phyloP scores from a whole-genome alignment of 2,888 invertebrate species.

The Agonum fuliginosum region DNA sequence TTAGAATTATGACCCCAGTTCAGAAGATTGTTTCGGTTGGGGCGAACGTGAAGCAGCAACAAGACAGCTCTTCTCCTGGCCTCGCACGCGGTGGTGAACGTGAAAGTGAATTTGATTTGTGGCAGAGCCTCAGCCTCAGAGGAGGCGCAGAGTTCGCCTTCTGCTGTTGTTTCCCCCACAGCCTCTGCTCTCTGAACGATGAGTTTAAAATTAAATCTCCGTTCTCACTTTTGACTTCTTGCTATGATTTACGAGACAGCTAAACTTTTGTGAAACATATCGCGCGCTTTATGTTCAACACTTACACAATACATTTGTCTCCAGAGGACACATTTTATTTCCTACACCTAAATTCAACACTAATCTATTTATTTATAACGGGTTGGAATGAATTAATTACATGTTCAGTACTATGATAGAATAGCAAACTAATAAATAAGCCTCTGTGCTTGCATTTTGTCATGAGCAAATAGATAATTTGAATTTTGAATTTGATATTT shows the following conservation, averaged over 20 bases:
- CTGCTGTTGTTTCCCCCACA: constrained; percentile 39
- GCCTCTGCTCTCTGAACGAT: constrained; percentile 49
- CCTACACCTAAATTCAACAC: background rate
- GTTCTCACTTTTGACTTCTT: constrained; percentile 65
- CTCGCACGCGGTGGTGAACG: background rate
- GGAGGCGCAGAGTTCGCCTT: constrained; percentile 13
- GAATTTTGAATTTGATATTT: too few species aligned
- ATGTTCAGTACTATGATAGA: too few species aligned
- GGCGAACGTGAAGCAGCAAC: background rate
- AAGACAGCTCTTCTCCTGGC: constrained; percentile 33
- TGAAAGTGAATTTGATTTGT: constrained; percentile 44
- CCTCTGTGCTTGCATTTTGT: too few species aligned
- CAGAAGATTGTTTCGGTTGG: constrained; percentile 16
- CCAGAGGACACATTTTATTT: constrained; percentile 38
- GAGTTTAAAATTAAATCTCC: constrained; percentile 70
- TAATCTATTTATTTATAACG: constrained; percentile 2
- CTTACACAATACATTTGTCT: constrained; percentile 45
- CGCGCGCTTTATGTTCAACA: constrained; percentile 12
- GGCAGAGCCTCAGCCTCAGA: constrained; percentile 30
- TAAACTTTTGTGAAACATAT: constrained; percentile 45
- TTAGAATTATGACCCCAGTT: constrained; percentile 20
- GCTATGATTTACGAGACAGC: constrained; percentile 49
- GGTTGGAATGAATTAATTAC: too few species aligned
- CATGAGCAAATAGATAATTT: too few species aligned
- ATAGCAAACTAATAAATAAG: too few species aligned